A percentile compares a stretch with the other conserved stretches of the same genome.
Conservation (phyloP, 2,888 invertebrate genomes). For the Diploptera punctata region DNA sequence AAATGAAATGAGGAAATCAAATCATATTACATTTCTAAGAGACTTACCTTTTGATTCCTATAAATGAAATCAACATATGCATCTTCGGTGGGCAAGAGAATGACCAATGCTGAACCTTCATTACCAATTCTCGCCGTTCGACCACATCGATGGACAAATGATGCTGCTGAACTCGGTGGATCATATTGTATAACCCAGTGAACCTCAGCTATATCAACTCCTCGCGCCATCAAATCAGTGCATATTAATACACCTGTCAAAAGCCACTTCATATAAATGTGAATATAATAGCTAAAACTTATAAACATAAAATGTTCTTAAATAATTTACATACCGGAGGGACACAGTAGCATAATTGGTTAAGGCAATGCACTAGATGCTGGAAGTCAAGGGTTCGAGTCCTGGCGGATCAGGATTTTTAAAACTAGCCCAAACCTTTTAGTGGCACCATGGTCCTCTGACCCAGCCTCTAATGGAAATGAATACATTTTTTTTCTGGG, state of each 20-base stretch:
- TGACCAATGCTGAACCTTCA: constrained; percentile 84
- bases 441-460: no score
- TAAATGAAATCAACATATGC: constrained; percentile 89
- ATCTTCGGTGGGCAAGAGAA: constrained; percentile 86
- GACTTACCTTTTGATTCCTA: constrained; percentile 79
- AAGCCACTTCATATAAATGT: neutral
- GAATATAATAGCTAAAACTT: neutral
- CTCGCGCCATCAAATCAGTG: constrained; percentile 96
- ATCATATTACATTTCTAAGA: neutral
- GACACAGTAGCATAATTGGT: no score
- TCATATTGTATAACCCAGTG: constrained; percentile 99
- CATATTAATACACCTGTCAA: constrained; percentile 74
- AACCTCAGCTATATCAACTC: constrained; percentile 95
- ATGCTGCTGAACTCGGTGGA: constrained; percentile 86
- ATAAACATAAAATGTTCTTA: neutral
- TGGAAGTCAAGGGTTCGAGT: no score
- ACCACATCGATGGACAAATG: constrained; percentile 95
- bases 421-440: no score
- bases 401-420: no score
- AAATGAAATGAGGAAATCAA: no score
- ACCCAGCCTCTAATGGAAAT: no score
- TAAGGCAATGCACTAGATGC: no score
- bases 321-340: no score
- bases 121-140: constrained; percentile 92
- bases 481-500: no score